A percentile compares a stretch with the other conserved stretches of the same genome.
These are phyloP conservation scores for Sander vitreus DNA, from an alignment of 2,113 vertebrate genomes.

Conservation along the genomic window DNA sequence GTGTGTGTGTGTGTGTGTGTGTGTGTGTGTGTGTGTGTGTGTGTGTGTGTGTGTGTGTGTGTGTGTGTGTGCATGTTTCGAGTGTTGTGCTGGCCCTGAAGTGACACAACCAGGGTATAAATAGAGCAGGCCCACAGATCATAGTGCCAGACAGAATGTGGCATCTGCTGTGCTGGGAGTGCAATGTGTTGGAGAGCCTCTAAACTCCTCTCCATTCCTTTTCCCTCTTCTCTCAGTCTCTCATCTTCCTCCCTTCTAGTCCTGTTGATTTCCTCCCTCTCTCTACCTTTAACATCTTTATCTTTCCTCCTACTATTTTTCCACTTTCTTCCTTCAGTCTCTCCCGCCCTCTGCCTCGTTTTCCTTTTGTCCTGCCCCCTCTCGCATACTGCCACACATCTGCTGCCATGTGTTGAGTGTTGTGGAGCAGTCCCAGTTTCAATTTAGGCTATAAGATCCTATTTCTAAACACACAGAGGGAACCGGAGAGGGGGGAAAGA, in stretches of 20 bases:
- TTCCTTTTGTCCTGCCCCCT: constrained; percentile 24
- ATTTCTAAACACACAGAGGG: constrained; percentile 69
- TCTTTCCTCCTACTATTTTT: constrained; percentile 15
- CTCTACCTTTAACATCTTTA: constrained; percentile 26
- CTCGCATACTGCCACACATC: constrained; percentile 65
- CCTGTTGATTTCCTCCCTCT: not conserved
- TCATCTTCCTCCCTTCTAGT: constrained; percentile 45
- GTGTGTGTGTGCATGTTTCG: constrained; percentile 36
- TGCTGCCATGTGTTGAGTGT: constrained; percentile 77
- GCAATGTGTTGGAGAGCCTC: constrained; percentile 79
- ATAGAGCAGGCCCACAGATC: constrained; percentile 82
- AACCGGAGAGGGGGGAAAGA: constrained; percentile 16
- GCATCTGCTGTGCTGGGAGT: constrained; percentile 81
- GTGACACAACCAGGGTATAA: constrained; percentile 80
- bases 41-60: no score
- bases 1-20: constrained; percentile 35
- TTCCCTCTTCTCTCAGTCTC: constrained; percentile 36
- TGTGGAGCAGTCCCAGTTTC: constrained; percentile 60
- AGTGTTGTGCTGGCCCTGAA: constrained; percentile 70
- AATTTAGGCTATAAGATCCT: constrained; percentile 65
- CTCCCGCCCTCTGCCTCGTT: constrained; percentile 22
- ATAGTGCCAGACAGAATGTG: constrained; percentile 83
- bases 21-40: constrained; percentile 33
- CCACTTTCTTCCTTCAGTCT: constrained; percentile 2
- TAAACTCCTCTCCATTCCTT: constrained; percentile 68